phyloP scores from a whole-genome alignment of 2,888 invertebrate species.

The Sinelater perroti region DNA sequence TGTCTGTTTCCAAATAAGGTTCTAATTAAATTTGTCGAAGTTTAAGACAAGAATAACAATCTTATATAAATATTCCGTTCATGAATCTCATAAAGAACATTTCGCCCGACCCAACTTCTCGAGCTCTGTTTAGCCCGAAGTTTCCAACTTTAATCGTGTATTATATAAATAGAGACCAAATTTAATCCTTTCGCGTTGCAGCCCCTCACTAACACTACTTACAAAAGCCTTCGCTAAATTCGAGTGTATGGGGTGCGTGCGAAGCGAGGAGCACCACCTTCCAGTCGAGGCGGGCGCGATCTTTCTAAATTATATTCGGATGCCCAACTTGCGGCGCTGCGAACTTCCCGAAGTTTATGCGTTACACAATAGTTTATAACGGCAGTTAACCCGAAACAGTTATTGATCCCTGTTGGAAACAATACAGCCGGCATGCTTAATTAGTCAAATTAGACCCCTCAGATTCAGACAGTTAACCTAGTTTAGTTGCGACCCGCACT shows the following conservation, averaged over 20 bases:
- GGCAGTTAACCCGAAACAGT: conserved; percentile 40
- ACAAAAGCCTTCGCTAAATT: no score
- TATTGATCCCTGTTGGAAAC: conserved; percentile 44
- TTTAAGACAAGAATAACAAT: conserved; percentile 7
- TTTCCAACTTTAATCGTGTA: not conserved
- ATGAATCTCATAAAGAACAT: not conserved
- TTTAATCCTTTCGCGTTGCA: conserved; percentile 5
- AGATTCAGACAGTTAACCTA: conserved; percentile 50
- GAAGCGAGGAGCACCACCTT: not conserved
- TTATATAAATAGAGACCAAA: conserved; percentile 7
- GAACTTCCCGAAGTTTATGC: conserved; percentile 37
- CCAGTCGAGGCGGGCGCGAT: conserved; percentile 22
- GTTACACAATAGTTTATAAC: conserved; percentile 39
- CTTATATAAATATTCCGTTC: conserved; percentile 5
- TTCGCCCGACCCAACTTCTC: not conserved
- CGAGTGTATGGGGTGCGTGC: no score
- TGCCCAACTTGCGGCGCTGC: conserved; percentile 27
- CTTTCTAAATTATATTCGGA: conserved; percentile 34
- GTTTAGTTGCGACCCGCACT: conserved; percentile 35
- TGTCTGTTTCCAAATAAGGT: not conserved
- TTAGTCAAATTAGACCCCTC: conserved; percentile 51
- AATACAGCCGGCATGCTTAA: conserved; percentile 47
- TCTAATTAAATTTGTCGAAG: conserved; percentile 13
- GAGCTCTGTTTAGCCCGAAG: conserved; percentile 2
- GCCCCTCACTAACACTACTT: not conserved